Base-by-base conservation (phyloP, 2,888 invertebrate species). In the Strigamia crassipes region DNA sequence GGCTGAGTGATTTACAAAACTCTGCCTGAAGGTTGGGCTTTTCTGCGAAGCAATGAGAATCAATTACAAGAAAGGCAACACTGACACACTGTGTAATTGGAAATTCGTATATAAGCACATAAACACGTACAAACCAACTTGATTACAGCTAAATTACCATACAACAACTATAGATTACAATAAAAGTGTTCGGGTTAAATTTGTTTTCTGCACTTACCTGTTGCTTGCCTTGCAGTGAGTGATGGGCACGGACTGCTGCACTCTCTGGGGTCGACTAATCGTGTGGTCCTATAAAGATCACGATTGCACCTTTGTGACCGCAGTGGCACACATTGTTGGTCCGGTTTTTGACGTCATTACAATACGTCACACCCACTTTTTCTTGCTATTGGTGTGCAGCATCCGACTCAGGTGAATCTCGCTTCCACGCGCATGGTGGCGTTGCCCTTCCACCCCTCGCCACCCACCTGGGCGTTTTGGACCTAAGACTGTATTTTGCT, bases 181-280 rank as follows among this genome's bases (percentile, higher is more conserved):
- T 13, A 9, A 42, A 46, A 46, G 46, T 46, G 12, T n/a, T 12
- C 21, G 61, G 9, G 61, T 18, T 18, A 5, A 61, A 18, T 18
- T 61, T 21, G 61, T 61, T 61, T 61, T 5, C 61, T 10, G 18
- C 23, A 23, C 61, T 61, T 61, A 61, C 61, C 61, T 61, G 61
- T 61, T 61, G 61, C 61, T 18, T 23, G 61, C 23, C 61, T 18
- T 23, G 61, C 23, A 18, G 61, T 61, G n/a, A 61, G 18, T 61
- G 61, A 61, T 61, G 61, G 61, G 9, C 21, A 21, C 61, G 61
- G 21, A 23, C 61, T 23, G 21, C 61, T 61, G 61, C 61, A 21
- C 61, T 61, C 61, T 61, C 61, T 61, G 61, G 61, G 61, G 61
- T 61, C 61, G n/a, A 61, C 13, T 61, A 61, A 61, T 61, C 61